Conservation (phyloP, 1,140 invertebrate genomes). For the Bombus confusus region DNA sequence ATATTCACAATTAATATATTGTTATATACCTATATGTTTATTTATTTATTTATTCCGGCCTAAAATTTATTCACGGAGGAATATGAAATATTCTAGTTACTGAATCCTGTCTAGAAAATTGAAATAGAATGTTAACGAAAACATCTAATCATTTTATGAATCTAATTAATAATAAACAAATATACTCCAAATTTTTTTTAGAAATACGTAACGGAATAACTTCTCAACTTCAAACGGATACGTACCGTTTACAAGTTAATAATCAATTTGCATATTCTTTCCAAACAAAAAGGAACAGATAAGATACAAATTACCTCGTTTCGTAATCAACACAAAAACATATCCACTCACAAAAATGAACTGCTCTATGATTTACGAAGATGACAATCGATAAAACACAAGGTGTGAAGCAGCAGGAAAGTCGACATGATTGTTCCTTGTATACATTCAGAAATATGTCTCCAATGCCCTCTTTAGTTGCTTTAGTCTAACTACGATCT, state of each 20-base stretch:
- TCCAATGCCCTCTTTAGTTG: constrained; percentile 28
- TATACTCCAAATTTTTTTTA: background rate
- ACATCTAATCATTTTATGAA: background rate
- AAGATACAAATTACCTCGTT: background rate
- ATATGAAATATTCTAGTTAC: background rate
- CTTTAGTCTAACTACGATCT: constrained; percentile 26
- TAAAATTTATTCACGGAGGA: background rate
- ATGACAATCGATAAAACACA: background rate
- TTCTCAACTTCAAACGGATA: too few relatives aligned
- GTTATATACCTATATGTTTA: background rate
- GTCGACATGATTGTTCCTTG: background rate
- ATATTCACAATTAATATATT: background rate
- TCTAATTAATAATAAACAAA: background rate
- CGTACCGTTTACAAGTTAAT: background rate
- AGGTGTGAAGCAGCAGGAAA: too few relatives aligned
- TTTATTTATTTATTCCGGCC: too few relatives aligned
- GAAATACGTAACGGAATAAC: too few relatives aligned
- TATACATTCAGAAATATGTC: background rate
- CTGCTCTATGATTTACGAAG: background rate
- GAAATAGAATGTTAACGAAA: background rate
- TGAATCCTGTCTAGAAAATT: background rate
- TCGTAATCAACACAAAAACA: background rate
- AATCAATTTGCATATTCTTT: background rate
- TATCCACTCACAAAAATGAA: background rate
- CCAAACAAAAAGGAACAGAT: background rate